These are phyloP conservation scores for Thalassoma bifasciatum DNA, from an alignment of 2,113 vertebrate genomes.

Conservation along the genomic window DNA sequence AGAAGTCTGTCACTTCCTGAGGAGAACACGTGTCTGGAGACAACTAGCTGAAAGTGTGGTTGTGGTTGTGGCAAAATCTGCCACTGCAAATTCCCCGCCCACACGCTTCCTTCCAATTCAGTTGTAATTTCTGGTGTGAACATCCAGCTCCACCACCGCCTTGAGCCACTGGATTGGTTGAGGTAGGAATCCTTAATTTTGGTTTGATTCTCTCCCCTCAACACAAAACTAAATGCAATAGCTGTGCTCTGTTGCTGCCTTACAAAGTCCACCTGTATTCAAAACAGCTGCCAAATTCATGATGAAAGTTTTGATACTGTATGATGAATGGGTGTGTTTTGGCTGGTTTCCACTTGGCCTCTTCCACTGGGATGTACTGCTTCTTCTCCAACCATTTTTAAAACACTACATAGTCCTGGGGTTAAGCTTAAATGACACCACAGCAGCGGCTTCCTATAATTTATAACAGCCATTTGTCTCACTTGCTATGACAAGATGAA, in stretches of 20 bases:
- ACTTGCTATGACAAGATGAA: slow-evolving; percentile 48
- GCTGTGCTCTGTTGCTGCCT: neutral
- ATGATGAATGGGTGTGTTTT: slow-evolving; percentile 18
- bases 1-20: slow-evolving; percentile 24
- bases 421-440: slow-evolving; percentile 52
- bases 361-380: slow-evolving; percentile 28
- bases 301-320: slow-evolving; percentile 9
- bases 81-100: slow-evolving; percentile 32
- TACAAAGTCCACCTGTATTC: slow-evolving; percentile 15
- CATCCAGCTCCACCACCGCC: slow-evolving; percentile 22
- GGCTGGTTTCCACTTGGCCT: slow-evolving; percentile 20
- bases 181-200: neutral
- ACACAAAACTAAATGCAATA: too few species aligned
- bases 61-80: slow-evolving; percentile 41
- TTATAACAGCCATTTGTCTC: slow-evolving; percentile 58
- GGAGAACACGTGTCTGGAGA: slow-evolving; percentile 33
- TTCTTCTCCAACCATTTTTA: neutral
- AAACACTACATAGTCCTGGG: slow-evolving; percentile 15
- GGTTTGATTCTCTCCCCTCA: neutral
- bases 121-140: slow-evolving; percentile 15
- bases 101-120: slow-evolving; percentile 14
- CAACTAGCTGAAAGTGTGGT: slow-evolving; percentile 41
- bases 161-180: neutral
- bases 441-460: slow-evolving; percentile 42
- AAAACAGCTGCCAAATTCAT: neutral